Conservation (phyloP, 2,113 vertebrate species). For the Phalacrocorax pelagicus region DNA sequence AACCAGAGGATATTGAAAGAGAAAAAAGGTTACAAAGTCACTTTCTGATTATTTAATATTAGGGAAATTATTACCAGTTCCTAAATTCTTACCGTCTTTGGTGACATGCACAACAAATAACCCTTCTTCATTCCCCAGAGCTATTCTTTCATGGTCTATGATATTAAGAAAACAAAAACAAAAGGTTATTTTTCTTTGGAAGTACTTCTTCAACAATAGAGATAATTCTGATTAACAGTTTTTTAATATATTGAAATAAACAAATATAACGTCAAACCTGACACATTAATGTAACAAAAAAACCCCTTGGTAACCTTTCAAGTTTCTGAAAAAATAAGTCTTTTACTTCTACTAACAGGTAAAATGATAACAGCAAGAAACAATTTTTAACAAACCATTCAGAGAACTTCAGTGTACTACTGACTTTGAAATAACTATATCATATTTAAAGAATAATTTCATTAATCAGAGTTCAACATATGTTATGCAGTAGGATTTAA, state of each 20-base stretch:
- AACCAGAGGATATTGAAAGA: background rate
- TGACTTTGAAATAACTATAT: background rate
- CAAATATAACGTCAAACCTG: background rate
- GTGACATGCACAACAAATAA: constrained; percentile 95
- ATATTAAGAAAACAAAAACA: background rate
- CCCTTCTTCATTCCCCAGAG: constrained; percentile 96
- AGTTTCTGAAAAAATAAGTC: background rate
- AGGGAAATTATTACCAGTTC: background rate
- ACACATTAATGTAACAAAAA: background rate
- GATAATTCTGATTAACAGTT: background rate
- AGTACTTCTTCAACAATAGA: background rate
- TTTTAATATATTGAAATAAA: background rate
- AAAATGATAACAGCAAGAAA: background rate
- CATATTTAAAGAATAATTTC: background rate
- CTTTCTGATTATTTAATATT: background rate
- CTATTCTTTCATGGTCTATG: constrained; percentile 95
- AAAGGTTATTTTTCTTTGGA: background rate
- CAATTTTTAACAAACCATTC: background rate
- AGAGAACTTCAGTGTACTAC: background rate
- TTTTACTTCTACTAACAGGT: background rate
- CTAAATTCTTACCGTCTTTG: constrained; percentile 91
- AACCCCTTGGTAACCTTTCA: background rate
- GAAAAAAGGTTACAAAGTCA: background rate
- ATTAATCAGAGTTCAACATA: background rate
- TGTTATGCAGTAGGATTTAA: background rate